Conservation (phyloP, 2,888 invertebrate genomes). For the Nomada ruficornis region DNA sequence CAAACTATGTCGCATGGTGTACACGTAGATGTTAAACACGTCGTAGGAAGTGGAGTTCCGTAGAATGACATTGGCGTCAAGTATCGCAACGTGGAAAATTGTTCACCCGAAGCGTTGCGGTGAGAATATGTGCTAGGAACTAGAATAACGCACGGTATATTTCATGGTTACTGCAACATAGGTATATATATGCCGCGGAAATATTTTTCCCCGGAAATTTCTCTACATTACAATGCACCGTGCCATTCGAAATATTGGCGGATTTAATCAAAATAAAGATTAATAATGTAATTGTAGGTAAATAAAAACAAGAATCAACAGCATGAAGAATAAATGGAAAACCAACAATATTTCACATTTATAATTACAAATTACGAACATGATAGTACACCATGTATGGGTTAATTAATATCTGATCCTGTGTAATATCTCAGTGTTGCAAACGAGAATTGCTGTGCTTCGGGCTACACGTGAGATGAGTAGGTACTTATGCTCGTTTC, state of each 20-base stretch:
- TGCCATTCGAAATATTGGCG: neutral
- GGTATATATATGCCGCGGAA: constrained; percentile 8
- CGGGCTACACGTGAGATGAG: neutral
- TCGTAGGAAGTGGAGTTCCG: constrained; percentile 27
- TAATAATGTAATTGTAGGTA: too few species aligned
- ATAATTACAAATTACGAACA: too few species aligned
- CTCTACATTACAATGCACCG: neutral
- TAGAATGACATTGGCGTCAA: constrained; percentile 49
- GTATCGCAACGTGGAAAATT: constrained; percentile 53
- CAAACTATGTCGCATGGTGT: constrained; percentile 36
- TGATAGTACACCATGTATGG: too few species aligned
- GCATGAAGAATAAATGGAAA: too few species aligned
- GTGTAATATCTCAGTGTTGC: neutral
- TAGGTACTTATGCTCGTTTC: constrained; percentile 14
- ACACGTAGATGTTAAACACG: constrained; percentile 34
- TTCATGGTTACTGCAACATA: constrained; percentile 41
- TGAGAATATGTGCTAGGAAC: constrained; percentile 11
- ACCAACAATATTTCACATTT: too few species aligned
- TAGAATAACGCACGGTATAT: constrained; percentile 38
- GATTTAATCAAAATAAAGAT: neutral
- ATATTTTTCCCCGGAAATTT: constrained; percentile 20
- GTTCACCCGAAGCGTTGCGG: constrained; percentile 44
- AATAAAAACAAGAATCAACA: too few species aligned
- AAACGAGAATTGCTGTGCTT: neutral
- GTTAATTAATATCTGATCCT: neutral